Evolutionary conservation across 2,888 invertebrate species (phyloP), one percentile per base, ranked within the genome.

Genomic region (Congeria kusceri): DNA sequence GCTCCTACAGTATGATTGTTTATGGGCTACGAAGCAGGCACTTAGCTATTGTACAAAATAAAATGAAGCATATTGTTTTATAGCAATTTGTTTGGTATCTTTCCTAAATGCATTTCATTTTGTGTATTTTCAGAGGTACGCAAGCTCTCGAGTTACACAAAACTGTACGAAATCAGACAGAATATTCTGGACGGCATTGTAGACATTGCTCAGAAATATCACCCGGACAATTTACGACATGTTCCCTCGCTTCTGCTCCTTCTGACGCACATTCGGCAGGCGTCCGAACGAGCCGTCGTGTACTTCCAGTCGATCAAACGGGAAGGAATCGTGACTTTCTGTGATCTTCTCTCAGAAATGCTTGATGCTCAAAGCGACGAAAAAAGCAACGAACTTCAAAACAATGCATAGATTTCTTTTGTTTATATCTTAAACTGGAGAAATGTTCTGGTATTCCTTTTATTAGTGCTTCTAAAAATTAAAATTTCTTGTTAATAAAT

Each of bases 271-370:
- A 86, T 91, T 32, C 82, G 90, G 20, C 90, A 90, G 76, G 90
- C 90, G 0, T 88, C 89, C 4, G 89, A 90, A 59, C 86, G 90
- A 7, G 90, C 88, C n/a, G 89, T 89, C 18, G 75, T 88, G 7
- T 90, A 88, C 78, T 90, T 91, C 78, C 90, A 89, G 80, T 86
- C 82, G 49, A 84, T 90, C 32, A 91, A 91, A 77, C 79, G 76
- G 32, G 91, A 90, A 73, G 91, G 90, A 28, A 73, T 72, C 23
- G 90, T 91, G 64, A 80, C 85, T 9, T 90, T 91, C 80, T 90
- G 91, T 85, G 91, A 91, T 77, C 77, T 91, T 20, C 67, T 91
- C 11, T 88, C 86, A 18, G 91, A 91, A 77, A 91, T 91, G 91
- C 70, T 91, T 25, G 91, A 91, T 57, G 89, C 91, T 62, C 86